Base-by-base conservation (phyloP, 2,797 vertebrate species). In the Natrix natrix region DNA sequence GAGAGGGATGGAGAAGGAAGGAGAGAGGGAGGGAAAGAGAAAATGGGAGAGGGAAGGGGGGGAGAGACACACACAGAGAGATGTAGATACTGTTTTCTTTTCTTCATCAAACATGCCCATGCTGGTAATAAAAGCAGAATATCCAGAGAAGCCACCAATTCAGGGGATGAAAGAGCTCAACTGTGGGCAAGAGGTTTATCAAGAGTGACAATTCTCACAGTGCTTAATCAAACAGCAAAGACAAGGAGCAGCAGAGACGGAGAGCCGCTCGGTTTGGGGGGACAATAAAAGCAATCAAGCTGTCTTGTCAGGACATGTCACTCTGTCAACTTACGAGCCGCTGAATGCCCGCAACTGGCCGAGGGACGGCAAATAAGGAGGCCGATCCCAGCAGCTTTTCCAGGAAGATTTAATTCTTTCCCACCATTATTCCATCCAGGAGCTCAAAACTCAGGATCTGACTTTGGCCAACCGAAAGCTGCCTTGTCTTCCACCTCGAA, bases 221-320 rank as follows among this genome's bases (percentile, higher is more conserved):
- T 94, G 96, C 96, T 98, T 97, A 97, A 97, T 97, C 96, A 98
- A 98, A 98, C 97, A 97, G 96, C 97, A 97, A 97, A 97, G 96
- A 95, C 95, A 96, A 97, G 95, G 94, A 95, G 96, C 96, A 94
- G 96, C 91, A 95, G 95, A 97, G 96, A 96, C 87, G 95, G 96
- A 86, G 92, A 95, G 95, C 55, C 94, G 93, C 96, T 96, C 86
- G 91, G 91, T 93, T 94, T 95, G 94, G 93, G 94, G 93, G 94
- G 92, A 97, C 96, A 97, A 97, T 95, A 95, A 96, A 97, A 97
- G 95, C 94, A 97, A 98, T 97, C 96, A 98, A 97, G 95, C 95
- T 96, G 96, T 97, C 96, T 95, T 95, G 95, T 97, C 96, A 96
- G 95, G 95, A 97, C 97, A 97, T 96, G 96, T 97, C 74, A 83